phyloP scores from a whole-genome alignment of 1,140 invertebrate genomes.

The Apis dorsata region DNA sequence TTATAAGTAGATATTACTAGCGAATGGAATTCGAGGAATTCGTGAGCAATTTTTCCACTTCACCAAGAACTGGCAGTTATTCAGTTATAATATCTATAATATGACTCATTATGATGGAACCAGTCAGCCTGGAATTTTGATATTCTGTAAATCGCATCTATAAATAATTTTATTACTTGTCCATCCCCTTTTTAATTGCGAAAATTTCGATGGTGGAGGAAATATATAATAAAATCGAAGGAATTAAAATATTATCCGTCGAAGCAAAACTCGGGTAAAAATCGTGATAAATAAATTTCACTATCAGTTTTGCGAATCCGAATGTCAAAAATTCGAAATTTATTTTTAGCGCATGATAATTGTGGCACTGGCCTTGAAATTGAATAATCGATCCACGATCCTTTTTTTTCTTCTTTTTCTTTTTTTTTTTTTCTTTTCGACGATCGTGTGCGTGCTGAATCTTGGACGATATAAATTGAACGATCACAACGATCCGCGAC shows the following conservation, averaged over 20 bases:
- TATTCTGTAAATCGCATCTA: constrained; percentile 5
- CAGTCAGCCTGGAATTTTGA: constrained; percentile 27
- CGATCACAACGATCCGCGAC: neutral
- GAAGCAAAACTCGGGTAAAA: too few relatives aligned
- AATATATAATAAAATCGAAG: neutral
- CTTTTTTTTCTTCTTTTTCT: too few relatives aligned
- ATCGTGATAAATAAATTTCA: too few relatives aligned
- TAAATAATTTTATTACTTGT: constrained; percentile 14
- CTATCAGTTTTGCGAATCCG: too few relatives aligned
- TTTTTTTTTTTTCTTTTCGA: too few relatives aligned
- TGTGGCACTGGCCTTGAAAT: neutral
- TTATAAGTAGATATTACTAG: neutral
- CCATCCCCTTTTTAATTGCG: neutral
- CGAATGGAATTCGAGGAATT: neutral
- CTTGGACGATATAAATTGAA: neutral
- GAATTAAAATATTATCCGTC: too few relatives aligned
- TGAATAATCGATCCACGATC: neutral
- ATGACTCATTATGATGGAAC: neutral
- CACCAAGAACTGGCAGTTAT: neutral
- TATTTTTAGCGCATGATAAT: neutral
- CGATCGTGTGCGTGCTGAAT: too few relatives aligned
- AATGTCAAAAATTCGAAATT: too few relatives aligned
- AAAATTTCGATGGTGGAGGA: neutral
- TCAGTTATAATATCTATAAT: neutral
- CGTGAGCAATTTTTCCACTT: neutral